These are phyloP conservation scores for Hippocampus mohnikei DNA, from an alignment of 2,113 vertebrate genomes.

Conservation along the genomic window DNA sequence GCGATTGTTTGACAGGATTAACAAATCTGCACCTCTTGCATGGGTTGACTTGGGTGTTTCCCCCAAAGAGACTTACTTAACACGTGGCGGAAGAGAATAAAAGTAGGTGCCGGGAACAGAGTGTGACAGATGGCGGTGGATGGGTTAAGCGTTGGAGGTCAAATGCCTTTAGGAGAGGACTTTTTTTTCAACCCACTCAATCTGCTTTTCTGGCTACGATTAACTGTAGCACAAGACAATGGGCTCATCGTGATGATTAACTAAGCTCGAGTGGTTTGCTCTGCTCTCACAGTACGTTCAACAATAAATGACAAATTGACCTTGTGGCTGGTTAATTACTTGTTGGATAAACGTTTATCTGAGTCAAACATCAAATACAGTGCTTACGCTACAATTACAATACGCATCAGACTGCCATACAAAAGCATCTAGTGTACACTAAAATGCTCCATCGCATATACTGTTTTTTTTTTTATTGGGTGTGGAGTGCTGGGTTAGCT, in stretches of 20 bases:
- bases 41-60: background rate
- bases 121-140: conserved; percentile 47
- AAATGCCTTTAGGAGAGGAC: conserved; percentile 31
- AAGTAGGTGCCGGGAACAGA: background rate
- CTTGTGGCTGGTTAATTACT: background rate
- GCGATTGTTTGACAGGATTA: background rate
- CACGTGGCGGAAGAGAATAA: conserved; percentile 6
- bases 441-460: too few species aligned
- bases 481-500: background rate
- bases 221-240: conserved; percentile 37
- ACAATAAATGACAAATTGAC: background rate
- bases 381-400: background rate
- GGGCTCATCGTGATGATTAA: conserved; percentile 42
- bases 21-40: background rate
- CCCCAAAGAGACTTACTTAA: background rate
- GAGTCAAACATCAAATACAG: background rate
- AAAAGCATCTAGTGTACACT: background rate
- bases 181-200: conserved; percentile 29
- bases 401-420: background rate
- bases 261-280: conserved; percentile 22
- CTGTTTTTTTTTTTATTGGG: too few species aligned
- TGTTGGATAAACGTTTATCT: background rate
- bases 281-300: conserved; percentile 21
- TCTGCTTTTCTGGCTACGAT: conserved; percentile 39
- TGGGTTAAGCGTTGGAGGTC: conserved; percentile 13